Conservation (phyloP, 2,113 vertebrate species). For the Tursiops truncatus region DNA sequence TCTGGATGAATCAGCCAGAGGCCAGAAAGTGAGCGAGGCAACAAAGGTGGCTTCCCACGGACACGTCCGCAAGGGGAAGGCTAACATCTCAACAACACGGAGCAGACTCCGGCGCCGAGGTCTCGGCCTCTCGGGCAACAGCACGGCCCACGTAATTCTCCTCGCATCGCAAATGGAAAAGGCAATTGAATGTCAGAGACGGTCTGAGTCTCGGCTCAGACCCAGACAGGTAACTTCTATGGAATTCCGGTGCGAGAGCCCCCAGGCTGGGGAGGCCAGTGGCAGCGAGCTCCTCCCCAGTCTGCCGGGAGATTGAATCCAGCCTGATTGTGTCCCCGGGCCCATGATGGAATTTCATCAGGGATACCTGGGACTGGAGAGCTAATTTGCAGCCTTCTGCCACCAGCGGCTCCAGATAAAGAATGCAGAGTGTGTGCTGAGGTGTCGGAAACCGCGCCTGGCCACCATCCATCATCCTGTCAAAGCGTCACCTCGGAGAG, state of each 20-base stretch:
- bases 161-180: conserved; percentile 72
- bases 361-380: conserved; percentile 53
- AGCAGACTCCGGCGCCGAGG: not conserved
- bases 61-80: accelerated
- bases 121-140: accelerated
- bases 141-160: not conserved
- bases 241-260: conserved; percentile 75
- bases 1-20: not conserved
- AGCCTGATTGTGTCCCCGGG: conserved; percentile 37
- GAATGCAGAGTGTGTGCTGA: not conserved
- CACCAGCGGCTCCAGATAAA: not conserved
- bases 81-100: not conserved
- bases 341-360: conserved; percentile 41
- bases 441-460: conserved; percentile 34
- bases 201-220: conserved; percentile 75
- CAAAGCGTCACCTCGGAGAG: conserved; percentile 13
- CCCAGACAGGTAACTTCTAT: conserved; percentile 51
- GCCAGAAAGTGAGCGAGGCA: not conserved
- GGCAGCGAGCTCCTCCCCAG: not conserved
- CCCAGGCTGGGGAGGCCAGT: conserved; percentile 2
- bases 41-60: accelerated
- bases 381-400: conserved; percentile 54
- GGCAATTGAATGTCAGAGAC: conserved; percentile 82
- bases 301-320: not conserved
- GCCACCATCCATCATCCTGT: conserved; percentile 58